Evolutionary conservation across 2,113 vertebrate genomes (phyloP).

Genomic region (Ageneiosus marmoratus): DNA sequence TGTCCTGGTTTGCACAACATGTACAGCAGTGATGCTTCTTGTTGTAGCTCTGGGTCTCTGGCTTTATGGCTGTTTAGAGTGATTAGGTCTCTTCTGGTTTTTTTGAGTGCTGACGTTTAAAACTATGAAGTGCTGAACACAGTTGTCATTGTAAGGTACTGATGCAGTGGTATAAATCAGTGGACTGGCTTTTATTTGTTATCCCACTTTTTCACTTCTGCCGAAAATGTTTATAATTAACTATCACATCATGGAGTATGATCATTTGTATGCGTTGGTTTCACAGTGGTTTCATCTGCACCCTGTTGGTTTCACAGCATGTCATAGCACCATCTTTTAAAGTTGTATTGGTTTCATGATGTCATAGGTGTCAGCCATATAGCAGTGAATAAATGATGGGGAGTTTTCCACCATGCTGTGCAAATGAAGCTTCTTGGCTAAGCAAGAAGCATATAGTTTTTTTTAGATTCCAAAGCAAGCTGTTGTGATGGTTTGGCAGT

Average conservation of each 20-base stretch:
- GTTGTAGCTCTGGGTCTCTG: not conserved
- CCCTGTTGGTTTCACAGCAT: not conserved
- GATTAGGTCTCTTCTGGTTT: not conserved
- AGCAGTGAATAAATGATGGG: not conserved
- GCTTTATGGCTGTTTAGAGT: no score
- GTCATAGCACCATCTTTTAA: not conserved
- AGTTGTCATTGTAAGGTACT: not conserved
- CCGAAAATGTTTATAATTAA: not conserved
- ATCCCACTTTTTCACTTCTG: not conserved
- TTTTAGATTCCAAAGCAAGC: not conserved
- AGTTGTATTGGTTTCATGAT: not conserved
- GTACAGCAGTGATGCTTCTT: not conserved
- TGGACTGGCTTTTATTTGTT: not conserved
- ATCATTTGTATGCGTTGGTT: no score
- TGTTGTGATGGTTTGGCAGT: not conserved
- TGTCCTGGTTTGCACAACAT: not conserved
- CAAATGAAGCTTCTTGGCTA: not conserved
- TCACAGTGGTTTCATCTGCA: not conserved
- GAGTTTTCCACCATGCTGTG: not conserved
- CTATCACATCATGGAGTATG: not conserved
- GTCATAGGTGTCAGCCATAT: not conserved
- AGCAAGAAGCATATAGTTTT: not conserved
- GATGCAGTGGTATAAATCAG: not conserved
- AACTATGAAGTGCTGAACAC: not conserved
- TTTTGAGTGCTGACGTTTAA: not conserved